Percentiles rank a stretch among this genome's conserved stretches.
These are phyloP conservation scores for Circaetus gallicus DNA, from an alignment of 2,113 vertebrate genomes.

Conservation along the genomic window DNA sequence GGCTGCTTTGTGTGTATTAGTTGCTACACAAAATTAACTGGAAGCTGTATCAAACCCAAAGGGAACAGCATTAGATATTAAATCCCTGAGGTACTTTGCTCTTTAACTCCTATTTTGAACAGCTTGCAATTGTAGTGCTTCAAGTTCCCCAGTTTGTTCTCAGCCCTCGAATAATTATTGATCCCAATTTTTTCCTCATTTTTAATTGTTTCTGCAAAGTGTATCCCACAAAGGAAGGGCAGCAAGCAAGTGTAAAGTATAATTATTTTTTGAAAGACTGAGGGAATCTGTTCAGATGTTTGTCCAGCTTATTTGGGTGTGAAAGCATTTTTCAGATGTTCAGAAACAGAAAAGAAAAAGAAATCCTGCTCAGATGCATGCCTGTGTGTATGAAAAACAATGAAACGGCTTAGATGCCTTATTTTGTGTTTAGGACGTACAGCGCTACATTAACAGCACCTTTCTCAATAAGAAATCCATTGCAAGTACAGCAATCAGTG, in stretches of 20 bases:
- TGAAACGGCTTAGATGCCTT: background rate
- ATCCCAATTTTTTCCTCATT: background rate
- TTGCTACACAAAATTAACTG: background rate
- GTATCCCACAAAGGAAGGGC: background rate
- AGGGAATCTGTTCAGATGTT: background rate
- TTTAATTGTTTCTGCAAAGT: background rate
- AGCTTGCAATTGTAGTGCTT: background rate
- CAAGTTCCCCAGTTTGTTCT: background rate
- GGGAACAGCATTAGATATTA: background rate
- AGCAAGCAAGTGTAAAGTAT: background rate
- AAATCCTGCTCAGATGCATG: background rate
- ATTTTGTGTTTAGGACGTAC: background rate
- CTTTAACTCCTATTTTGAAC: background rate
- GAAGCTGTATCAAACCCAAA: background rate
- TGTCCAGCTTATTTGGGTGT: background rate
- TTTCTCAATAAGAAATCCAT: background rate
- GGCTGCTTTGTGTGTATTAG: fast-evolving
- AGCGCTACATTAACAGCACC: background rate
- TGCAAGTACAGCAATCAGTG: background rate
- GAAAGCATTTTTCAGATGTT: background rate
- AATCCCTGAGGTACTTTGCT: background rate
- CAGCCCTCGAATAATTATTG: background rate
- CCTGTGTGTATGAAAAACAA: background rate
- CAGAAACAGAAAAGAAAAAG: background rate
- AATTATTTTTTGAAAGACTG: background rate